These are phyloP conservation scores for Leptopilina boulardi DNA, from an alignment of 1,140 invertebrate species.

Conservation along the genomic window DNA sequence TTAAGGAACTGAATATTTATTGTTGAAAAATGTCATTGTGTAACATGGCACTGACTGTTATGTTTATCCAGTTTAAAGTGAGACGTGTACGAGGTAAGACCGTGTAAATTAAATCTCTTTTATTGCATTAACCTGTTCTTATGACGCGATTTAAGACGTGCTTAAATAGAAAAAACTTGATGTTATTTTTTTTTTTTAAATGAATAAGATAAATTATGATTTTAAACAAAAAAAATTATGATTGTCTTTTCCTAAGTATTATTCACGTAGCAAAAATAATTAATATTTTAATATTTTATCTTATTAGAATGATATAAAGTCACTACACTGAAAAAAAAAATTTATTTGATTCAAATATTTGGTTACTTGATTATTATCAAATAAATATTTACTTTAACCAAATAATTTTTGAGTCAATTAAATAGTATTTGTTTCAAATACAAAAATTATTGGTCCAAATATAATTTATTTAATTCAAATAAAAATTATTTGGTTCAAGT, in stretches of 20 bases:
- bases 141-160: conserved; percentile 11
- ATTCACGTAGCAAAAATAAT: too few species aligned
- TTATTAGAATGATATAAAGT: too few species aligned
- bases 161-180: background rate
- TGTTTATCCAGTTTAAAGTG: background rate
- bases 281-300: too few species aligned
- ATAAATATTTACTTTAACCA: too few species aligned
- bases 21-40: background rate
- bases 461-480: too few species aligned
- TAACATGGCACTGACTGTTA: background rate
- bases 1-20: background rate
- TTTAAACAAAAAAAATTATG: background rate
- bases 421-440: too few species aligned
- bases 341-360: too few species aligned
- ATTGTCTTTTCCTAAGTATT: background rate
- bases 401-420: too few species aligned
- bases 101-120: conserved; percentile 23
- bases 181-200: background rate
- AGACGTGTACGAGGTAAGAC: conserved; percentile 29
- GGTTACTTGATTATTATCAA: too few species aligned
- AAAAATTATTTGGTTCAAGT: too few species aligned
- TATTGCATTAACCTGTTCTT: conserved; percentile 31
- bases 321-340: too few species aligned
- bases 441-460: too few species aligned
- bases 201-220: background rate